Percentiles rank a stretch among this genome's conserved stretches.
These are phyloP conservation scores for Microtus obscurus DNA, from an alignment of 2,797 vertebrate species.

Conservation along the genomic window DNA sequence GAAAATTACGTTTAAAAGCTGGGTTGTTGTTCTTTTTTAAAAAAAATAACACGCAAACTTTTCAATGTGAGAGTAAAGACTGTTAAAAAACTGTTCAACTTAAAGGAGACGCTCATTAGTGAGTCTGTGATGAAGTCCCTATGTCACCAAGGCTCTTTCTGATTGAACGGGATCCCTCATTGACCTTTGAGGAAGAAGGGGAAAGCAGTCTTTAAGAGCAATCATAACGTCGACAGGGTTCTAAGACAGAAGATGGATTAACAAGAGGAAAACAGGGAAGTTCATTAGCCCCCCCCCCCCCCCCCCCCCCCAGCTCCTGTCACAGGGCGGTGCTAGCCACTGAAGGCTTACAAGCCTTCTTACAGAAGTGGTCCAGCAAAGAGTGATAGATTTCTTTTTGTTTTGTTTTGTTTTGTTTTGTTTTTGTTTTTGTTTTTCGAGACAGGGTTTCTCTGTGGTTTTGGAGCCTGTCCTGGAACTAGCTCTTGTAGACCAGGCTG, in stretches of 20 bases:
- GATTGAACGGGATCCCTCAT: not conserved
- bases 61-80: not conserved
- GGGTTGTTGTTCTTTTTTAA: not conserved
- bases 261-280: not conserved
- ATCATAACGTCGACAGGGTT: not conserved
- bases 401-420: too few species aligned
- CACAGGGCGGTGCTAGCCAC: not conserved
- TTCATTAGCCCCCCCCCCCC: not conserved
- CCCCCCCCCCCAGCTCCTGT: fast-evolving
- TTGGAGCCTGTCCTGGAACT: too few species aligned
- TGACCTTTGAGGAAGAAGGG: not conserved
- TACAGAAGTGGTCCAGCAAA: not conserved
- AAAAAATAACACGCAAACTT: not conserved
- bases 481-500: too few species aligned
- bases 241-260: not conserved
- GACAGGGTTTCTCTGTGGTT: too few species aligned
- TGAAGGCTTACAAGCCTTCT: not conserved
- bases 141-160: not conserved
- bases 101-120: not conserved
- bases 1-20: not conserved
- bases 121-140: not conserved
- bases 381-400: not conserved
- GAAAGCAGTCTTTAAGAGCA: not conserved
- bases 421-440: too few species aligned
- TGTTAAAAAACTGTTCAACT: not conserved